A percentile compares a stretch with the other conserved stretches of the same genome.
Conservation (phyloP, 2,113 vertebrate species). For the Dromiciops gliroides region DNA sequence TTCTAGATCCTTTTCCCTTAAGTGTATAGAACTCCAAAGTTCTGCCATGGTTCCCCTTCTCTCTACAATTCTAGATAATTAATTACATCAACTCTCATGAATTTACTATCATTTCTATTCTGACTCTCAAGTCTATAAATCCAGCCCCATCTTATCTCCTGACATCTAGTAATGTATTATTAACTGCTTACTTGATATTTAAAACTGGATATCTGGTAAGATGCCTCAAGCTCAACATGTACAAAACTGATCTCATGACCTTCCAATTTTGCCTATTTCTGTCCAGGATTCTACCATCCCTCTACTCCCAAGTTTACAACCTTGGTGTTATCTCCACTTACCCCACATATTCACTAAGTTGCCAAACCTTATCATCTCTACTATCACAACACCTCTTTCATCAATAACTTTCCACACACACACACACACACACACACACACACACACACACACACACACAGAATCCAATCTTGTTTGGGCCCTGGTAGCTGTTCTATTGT, state of each 20-base stretch:
- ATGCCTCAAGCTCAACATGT: neutral
- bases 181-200: neutral
- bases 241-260: neutral
- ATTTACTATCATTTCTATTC: neutral
- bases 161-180: neutral
- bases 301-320: neutral
- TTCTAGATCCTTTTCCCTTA: neutral
- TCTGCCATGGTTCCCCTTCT: neutral
- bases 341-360: neutral
- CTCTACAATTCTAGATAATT: neutral
- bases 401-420: neutral
- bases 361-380: neutral
- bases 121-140: neutral
- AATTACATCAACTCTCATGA: neutral
- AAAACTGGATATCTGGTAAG: neutral
- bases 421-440: neutral
- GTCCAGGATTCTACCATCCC: neutral
- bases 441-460: neutral
- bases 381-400: neutral
- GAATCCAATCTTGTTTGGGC: neutral
- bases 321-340: neutral
- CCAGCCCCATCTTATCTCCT: neutral
- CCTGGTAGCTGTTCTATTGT: neutral
- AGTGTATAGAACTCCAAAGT: neutral
- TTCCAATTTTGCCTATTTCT: neutral